Conservation (phyloP, 2,888 invertebrate species). For the Pimpla rufipes region DNA sequence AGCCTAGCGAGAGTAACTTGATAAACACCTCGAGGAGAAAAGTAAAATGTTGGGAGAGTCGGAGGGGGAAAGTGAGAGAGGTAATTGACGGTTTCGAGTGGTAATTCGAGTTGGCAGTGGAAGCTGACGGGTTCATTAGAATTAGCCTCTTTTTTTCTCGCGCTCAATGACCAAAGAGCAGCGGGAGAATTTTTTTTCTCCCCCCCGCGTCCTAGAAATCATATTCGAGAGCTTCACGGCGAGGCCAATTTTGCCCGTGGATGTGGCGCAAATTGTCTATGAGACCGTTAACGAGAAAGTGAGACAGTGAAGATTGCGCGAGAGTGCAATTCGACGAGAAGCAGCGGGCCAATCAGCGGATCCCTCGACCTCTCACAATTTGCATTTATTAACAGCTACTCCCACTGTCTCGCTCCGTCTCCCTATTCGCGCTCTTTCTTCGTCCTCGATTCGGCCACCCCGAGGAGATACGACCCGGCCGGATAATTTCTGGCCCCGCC, state of each 20-base stretch:
- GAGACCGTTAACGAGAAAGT: slow-evolving; percentile 23
- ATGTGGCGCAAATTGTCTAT: slow-evolving; percentile 15
- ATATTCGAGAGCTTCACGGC: not conserved
- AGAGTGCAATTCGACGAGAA: slow-evolving; percentile 25
- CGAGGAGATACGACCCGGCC: slow-evolving; percentile 20
- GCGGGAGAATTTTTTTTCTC: not conserved
- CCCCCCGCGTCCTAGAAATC: not conserved
- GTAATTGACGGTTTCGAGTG: slow-evolving; percentile 1
- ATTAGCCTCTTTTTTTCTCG: not conserved
- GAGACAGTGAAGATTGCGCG: slow-evolving; percentile 32
- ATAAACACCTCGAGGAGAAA: slow-evolving; percentile 3
- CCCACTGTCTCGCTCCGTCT: too few relatives aligned
- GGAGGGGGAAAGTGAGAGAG: not conserved
- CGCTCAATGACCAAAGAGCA: not conserved
- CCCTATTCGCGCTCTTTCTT: not conserved
- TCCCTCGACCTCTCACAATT: slow-evolving; percentile 45
- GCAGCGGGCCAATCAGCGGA: slow-evolving; percentile 26
- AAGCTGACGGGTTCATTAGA: not conserved
- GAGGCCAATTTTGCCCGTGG: not conserved
- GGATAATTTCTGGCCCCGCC: not conserved
- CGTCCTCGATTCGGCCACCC: slow-evolving; percentile 4
- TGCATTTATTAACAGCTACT: slow-evolving; percentile 53
- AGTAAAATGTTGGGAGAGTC: not conserved
- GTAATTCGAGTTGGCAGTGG: not conserved
- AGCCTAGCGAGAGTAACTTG: slow-evolving; percentile 13